Evolutionary conservation across 2,888 invertebrate species (phyloP).

Genomic region (Drosophila koepferae): DNA sequence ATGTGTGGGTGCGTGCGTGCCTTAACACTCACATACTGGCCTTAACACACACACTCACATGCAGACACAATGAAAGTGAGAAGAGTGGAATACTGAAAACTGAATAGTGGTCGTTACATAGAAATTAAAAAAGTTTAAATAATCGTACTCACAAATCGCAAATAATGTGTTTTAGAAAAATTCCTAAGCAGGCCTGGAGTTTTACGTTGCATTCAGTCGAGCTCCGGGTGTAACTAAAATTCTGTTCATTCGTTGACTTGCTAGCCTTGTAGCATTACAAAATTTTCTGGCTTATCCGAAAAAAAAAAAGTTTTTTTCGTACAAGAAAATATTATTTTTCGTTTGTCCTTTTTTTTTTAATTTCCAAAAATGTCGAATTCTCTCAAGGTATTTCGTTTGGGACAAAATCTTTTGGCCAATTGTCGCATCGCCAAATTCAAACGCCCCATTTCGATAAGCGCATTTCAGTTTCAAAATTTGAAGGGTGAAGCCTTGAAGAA

Average conservation of each 20-base stretch:
- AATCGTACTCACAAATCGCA: slow-evolving; percentile 8
- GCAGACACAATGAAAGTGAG: slow-evolving; percentile 20
- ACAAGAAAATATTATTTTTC: slow-evolving; percentile 3
- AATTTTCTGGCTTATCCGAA: slow-evolving; percentile 33
- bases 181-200: slow-evolving; percentile 20
- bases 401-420: slow-evolving; percentile 3
- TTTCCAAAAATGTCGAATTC: slow-evolving; percentile 30
- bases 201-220: neutral
- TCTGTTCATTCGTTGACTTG: slow-evolving; percentile 27
- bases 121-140: slow-evolving; percentile 24
- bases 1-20: slow-evolving; percentile 33
- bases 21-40: slow-evolving; percentile 30
- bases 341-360: neutral
- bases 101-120: slow-evolving; percentile 7
- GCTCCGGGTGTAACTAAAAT: too few relatives aligned
- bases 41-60: slow-evolving; percentile 12
- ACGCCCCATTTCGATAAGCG: slow-evolving; percentile 26
- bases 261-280: slow-evolving; percentile 26
- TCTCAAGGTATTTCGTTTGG: slow-evolving; percentile 28
- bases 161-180: neutral
- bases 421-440: slow-evolving; percentile 23
- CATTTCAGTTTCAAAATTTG: slow-evolving; percentile 29
- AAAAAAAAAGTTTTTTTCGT: slow-evolving; percentile 11
- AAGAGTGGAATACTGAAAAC: slow-evolving; percentile 12
- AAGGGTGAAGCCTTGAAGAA: slow-evolving; percentile 26